A percentile compares a stretch with the other conserved stretches of the same genome.
These are phyloP conservation scores for Nasonia longicornis DNA, from an alignment of 1,140 invertebrate genomes.

Conservation along the genomic window DNA sequence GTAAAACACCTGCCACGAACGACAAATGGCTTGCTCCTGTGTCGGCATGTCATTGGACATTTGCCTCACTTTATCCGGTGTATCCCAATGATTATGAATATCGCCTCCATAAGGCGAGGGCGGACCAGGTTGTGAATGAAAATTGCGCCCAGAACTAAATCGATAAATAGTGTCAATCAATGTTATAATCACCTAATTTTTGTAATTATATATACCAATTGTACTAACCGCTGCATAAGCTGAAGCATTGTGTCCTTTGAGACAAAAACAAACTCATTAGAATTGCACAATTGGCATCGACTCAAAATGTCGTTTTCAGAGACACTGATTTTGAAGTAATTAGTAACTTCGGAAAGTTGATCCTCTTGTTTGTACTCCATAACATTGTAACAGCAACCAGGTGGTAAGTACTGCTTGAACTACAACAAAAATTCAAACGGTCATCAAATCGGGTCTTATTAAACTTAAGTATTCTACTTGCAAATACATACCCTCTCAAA, in stretches of 20 bases:
- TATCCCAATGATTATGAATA: constrained; percentile 17
- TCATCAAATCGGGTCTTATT: not conserved
- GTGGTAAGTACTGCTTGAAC: constrained; percentile 67
- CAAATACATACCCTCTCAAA: constrained; percentile 62
- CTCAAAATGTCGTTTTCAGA: constrained; percentile 75
- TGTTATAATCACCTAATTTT: not conserved
- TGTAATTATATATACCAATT: not conserved
- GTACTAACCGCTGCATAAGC: constrained; percentile 55
- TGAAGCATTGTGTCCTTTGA: constrained; percentile 65
- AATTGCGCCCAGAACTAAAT: not conserved
- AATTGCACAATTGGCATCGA: constrained; percentile 77
- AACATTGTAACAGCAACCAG: constrained; percentile 71
- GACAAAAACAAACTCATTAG: constrained; percentile 70
- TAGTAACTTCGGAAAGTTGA: constrained; percentile 74
- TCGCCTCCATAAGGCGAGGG: not conserved
- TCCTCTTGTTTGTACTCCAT: constrained; percentile 60
- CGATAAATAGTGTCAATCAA: not conserved
- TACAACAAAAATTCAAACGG: constrained; percentile 52
- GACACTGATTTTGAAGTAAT: constrained; percentile 74
- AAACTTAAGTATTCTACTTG: not conserved
- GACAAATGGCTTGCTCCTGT: not conserved
- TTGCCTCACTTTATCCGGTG: not conserved
- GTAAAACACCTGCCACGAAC: constrained; percentile 50
- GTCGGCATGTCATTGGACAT: not conserved
- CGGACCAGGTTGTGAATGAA: not conserved